Evolutionary conservation across 1,140 invertebrate species (phyloP).

Genomic region (Anoplolepis gracilipes): DNA sequence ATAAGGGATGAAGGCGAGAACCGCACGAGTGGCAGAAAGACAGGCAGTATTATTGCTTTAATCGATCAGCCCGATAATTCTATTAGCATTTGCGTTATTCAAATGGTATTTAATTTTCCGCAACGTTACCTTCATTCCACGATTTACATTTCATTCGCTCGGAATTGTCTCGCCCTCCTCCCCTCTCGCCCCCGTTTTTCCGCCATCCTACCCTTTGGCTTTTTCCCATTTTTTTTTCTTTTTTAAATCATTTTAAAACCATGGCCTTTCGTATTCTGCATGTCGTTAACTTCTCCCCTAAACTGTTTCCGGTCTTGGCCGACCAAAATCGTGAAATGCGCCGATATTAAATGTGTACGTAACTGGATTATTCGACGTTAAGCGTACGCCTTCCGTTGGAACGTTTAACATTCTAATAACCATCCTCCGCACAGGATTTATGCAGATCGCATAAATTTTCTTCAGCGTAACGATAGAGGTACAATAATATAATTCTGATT

Average conservation of each 20-base stretch:
- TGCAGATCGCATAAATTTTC: constrained; percentile 53
- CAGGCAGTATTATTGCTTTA: constrained; percentile 78
- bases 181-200: not conserved
- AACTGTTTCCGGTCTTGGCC: constrained; percentile 62
- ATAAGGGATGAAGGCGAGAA: constrained; percentile 19
- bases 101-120: constrained; percentile 85
- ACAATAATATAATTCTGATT: constrained; percentile 51
- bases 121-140: constrained; percentile 82
- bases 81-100: constrained; percentile 82
- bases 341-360: constrained; percentile 49
- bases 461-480: not conserved
- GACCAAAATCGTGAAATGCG: constrained; percentile 45
- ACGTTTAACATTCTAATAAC: constrained; percentile 60
- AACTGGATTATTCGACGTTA: constrained; percentile 56
- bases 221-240: constrained; percentile 48
- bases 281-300: constrained; percentile 81
- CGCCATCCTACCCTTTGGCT: not conserved
- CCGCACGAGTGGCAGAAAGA: constrained; percentile 64
- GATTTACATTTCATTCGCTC: constrained; percentile 84
- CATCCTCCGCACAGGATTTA: constrained; percentile 36
- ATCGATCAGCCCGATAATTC: constrained; percentile 82
- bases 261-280: constrained; percentile 78
- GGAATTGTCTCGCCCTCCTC: constrained; percentile 70
- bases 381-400: constrained; percentile 28
- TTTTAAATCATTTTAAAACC: constrained; percentile 79